Conservation (phyloP, 2,113 vertebrate species). For the Ceyx cyanopectus region DNA sequence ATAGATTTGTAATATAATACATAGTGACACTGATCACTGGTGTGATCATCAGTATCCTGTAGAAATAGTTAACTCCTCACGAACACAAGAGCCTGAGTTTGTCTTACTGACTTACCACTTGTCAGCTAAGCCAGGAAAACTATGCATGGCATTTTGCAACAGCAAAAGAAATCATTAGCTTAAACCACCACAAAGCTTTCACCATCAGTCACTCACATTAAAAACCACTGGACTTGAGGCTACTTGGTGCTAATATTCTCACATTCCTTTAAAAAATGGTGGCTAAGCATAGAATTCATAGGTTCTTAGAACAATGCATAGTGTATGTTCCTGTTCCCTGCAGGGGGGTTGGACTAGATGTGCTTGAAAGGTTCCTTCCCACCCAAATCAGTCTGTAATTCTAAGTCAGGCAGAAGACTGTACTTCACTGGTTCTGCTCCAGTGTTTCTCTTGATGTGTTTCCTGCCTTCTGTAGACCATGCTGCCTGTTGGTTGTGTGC, state of each 20-base stretch:
- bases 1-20: not conserved
- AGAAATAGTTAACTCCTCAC: not conserved
- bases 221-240: not conserved
- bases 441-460: not conserved
- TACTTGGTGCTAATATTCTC: not conserved
- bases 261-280: not conserved
- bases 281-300: not conserved
- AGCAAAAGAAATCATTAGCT: not conserved
- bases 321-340: no score
- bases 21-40: not conserved
- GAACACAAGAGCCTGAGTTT: not conserved
- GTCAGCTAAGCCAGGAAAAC: not conserved
- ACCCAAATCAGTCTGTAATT: not conserved
- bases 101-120: not conserved
- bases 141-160: not conserved
- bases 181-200: not conserved
- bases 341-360: no score
- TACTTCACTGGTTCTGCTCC: not conserved
- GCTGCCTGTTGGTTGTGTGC: slow-evolving; percentile 94
- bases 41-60: not conserved
- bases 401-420: not conserved
- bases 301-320: not conserved
- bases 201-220: not conserved
- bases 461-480: slow-evolving; percentile 81
- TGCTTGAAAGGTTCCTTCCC: not conserved